Evolutionary conservation across 2,888 invertebrate species (phyloP).

Genomic region (Dascillus cervinus): DNA sequence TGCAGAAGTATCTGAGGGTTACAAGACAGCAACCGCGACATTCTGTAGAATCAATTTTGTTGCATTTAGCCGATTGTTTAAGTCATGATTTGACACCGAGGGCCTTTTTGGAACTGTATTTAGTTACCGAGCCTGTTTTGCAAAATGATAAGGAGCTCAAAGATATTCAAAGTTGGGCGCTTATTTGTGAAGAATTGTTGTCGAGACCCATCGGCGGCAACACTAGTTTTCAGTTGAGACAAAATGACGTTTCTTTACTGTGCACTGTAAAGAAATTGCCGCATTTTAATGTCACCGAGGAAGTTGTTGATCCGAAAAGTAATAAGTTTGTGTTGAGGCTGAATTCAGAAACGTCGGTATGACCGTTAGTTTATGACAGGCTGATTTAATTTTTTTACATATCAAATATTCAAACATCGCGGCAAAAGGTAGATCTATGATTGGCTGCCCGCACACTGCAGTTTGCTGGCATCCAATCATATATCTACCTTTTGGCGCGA

Average conservation of each 20-base stretch:
- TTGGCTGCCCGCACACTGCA: too few relatives aligned
- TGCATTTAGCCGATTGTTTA: constrained; percentile 84
- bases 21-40: constrained; percentile 95
- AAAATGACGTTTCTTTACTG: constrained; percentile 86
- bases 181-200: constrained; percentile 86
- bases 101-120: constrained; percentile 91
- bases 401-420: too few relatives aligned
- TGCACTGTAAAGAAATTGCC: constrained; percentile 82
- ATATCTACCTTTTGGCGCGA: too few relatives aligned
- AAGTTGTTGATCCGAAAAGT: constrained; percentile 91
- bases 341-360: constrained; percentile 96
- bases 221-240: constrained; percentile 83
- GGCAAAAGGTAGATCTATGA: too few relatives aligned
- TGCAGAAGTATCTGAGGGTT: constrained; percentile 93
- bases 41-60: constrained; percentile 86
- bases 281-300: constrained; percentile 91
- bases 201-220: constrained; percentile 79
- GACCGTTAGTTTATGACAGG: constrained; percentile 47
- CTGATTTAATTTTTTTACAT: constrained; percentile 31
- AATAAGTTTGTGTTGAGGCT: constrained; percentile 90
- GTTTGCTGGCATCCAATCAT: too few relatives aligned
- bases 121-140: constrained; percentile 76
- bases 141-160: constrained; percentile 77
- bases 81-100: constrained; percentile 90
- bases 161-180: constrained; percentile 89